phyloP scores from a whole-genome alignment of 2,113 vertebrate genomes.

The Heterocephalus glaber region DNA sequence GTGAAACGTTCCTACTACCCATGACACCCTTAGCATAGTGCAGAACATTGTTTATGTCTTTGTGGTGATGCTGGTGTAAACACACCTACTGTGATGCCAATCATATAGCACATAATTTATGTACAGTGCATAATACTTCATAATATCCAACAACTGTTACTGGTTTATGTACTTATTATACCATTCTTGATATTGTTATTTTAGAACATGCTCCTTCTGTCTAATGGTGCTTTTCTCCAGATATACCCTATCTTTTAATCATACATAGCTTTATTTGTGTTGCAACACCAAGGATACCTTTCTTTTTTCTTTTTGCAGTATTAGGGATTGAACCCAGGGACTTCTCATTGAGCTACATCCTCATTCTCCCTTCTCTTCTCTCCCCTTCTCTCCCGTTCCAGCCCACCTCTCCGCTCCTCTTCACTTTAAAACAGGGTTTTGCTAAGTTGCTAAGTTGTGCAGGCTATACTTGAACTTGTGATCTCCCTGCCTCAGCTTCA shows the following conservation, averaged over 20 bases:
- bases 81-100: neutral
- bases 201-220: neutral
- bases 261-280: neutral
- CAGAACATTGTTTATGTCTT: neutral
- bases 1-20: too few relatives aligned
- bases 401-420: neutral
- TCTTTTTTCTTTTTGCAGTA: neutral
- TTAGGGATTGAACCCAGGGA: neutral
- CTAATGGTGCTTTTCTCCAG: neutral
- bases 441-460: neutral
- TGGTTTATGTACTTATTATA: neutral
- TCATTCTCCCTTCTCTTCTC: neutral
- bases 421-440: neutral
- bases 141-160: neutral
- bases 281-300: neutral
- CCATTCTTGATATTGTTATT: neutral
- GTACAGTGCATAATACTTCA: neutral
- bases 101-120: too few relatives aligned
- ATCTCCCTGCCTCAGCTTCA: neutral
- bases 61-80: neutral
- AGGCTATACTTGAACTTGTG: neutral
- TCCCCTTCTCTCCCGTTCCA: neutral
- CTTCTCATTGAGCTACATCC: neutral
- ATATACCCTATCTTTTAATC: neutral
- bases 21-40: too few relatives aligned